Percentiles rank a stretch among this genome's conserved stretches.
These are phyloP conservation scores for Pseudomyrmex gracilis DNA, from an alignment of 1,140 invertebrate genomes.

Conservation along the genomic window DNA sequence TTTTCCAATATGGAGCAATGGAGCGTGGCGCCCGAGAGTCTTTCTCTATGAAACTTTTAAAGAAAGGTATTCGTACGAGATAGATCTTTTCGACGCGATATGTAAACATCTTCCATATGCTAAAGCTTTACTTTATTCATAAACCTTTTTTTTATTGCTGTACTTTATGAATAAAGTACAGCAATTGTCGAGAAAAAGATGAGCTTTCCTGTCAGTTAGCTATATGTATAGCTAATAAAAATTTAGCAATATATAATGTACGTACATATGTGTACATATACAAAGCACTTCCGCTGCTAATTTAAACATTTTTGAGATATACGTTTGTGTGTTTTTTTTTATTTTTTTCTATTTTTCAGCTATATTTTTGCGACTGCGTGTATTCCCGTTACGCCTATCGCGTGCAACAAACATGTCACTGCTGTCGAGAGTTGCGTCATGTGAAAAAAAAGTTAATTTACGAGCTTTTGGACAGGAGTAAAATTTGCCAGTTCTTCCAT, in stretches of 20 bases:
- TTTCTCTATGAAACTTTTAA: constrained; percentile 66
- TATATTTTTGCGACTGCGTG: constrained; percentile 5
- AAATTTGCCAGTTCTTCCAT: constrained; percentile 7
- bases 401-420: constrained; percentile 1
- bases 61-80: constrained; percentile 58
- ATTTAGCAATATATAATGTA: too few relatives aligned
- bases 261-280: too few relatives aligned
- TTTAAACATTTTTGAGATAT: not conserved
- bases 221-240: too few relatives aligned
- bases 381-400: constrained; percentile 6
- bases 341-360: not conserved
- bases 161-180: too few relatives aligned
- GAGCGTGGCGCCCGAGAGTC: constrained; percentile 56
- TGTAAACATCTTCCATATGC: constrained; percentile 43
- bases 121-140: constrained; percentile 22
- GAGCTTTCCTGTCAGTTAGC: not conserved
- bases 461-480: not conserved
- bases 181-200: not conserved
- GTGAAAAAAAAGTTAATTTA: constrained; percentile 13
- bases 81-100: constrained; percentile 17
- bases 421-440: not conserved
- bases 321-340: not conserved
- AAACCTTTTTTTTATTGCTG: too few relatives aligned
- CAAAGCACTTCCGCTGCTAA: too few relatives aligned
- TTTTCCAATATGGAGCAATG: constrained; percentile 57